A percentile compares a stretch with the other conserved stretches of the same genome.
Conservation (phyloP, 2,888 invertebrate species). For the Macaria notata region DNA sequence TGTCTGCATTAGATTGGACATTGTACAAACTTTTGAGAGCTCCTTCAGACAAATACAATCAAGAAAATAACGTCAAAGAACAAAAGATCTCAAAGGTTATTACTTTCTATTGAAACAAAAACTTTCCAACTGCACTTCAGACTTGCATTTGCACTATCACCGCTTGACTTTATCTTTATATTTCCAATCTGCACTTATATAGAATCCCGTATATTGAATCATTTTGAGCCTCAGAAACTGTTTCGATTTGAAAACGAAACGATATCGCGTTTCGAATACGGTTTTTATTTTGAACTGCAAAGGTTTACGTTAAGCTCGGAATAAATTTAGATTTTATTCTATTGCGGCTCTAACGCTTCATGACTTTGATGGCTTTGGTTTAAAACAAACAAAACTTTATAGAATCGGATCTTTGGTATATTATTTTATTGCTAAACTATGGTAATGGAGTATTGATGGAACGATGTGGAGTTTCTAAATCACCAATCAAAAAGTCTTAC, state of each 20-base stretch:
- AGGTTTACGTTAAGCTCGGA: background rate
- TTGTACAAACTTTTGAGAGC: background rate
- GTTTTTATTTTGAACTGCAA: constrained; percentile 7
- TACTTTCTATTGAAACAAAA: constrained; percentile 5
- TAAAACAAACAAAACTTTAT: no score
- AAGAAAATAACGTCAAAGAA: background rate
- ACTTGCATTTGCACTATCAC: constrained; percentile 12
- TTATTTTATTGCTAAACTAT: no score
- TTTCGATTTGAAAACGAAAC: constrained; percentile 1
- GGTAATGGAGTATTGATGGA: no score
- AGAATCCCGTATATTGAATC: constrained; percentile 10
- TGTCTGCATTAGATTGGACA: no score
- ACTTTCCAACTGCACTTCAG: constrained; percentile 13
- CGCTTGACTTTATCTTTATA: constrained; percentile 15
- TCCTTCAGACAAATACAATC: background rate
- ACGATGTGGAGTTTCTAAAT: no score
- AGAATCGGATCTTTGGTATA: no score
- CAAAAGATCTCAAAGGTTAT: background rate
- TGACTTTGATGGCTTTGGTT: background rate
- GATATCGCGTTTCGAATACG: constrained; percentile 6
- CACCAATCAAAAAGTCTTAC: no score
- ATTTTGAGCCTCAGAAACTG: constrained; percentile 7
- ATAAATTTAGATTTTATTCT: background rate
- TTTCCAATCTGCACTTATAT: constrained; percentile 13
- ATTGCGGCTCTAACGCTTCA: background rate